Evolutionary conservation across 2,888 invertebrate genomes (phyloP).

Genomic region (Apocheima hispidaria): DNA sequence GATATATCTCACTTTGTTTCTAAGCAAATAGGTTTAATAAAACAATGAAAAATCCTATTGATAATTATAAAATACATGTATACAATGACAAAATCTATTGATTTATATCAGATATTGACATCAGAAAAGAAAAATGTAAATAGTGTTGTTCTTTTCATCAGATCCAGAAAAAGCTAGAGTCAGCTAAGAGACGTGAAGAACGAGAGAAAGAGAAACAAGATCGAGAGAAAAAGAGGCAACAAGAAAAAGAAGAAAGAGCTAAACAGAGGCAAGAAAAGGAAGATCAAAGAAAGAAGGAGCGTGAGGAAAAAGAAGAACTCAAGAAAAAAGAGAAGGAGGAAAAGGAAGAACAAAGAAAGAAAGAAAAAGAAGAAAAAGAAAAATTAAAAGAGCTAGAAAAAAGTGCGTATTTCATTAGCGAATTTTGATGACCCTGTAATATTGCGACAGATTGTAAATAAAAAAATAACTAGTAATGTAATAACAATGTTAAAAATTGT

Average conservation of each 20-base stretch:
- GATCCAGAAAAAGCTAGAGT: slow-evolving; percentile 86
- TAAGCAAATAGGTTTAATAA: no score
- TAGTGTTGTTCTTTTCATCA: slow-evolving; percentile 58
- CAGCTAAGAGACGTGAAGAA: slow-evolving; percentile 85
- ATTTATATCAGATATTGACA: neutral
- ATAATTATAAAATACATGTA: neutral
- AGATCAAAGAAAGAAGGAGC: slow-evolving; percentile 70
- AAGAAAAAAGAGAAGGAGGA: slow-evolving; percentile 78
- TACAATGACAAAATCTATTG: neutral
- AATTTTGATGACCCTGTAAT: neutral
- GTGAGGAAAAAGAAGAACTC: slow-evolving; percentile 79
- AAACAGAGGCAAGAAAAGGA: slow-evolving; percentile 77
- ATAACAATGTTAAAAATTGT: no score
- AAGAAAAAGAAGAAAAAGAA: slow-evolving; percentile 84
- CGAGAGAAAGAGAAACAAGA: slow-evolving; percentile 81
- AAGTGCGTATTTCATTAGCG: slow-evolving; percentile 61
- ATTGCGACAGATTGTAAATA: no score
- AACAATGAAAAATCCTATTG: no score
- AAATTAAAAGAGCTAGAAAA: slow-evolving; percentile 85
- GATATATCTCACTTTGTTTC: no score
- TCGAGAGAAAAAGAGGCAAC: slow-evolving; percentile 72
- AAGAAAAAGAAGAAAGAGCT: slow-evolving; percentile 81
- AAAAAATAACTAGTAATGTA: no score
- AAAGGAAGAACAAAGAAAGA: slow-evolving; percentile 83
- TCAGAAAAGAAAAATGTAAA: no score